Evolutionary conservation across 2,113 vertebrate species (phyloP).

Genomic region (Aleadryas rufinucha): DNA sequence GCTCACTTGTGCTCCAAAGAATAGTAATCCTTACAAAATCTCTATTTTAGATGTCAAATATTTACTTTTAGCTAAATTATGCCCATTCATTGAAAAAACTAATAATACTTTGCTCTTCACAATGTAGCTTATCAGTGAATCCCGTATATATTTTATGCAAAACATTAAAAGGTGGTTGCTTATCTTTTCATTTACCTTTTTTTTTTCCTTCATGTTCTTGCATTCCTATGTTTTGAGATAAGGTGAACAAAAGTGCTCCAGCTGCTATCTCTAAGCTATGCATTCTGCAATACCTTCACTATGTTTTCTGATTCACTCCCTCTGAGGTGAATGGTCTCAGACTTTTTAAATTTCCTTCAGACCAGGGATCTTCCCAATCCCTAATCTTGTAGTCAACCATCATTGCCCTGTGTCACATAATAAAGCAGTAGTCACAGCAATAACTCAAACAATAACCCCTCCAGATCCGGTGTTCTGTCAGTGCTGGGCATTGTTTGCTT

Average conservation of each 20-base stretch:
- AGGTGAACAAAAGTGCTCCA: conserved; percentile 18
- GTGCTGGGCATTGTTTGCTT: neutral
- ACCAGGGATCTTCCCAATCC: neutral
- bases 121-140: neutral
- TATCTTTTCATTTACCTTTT: conserved; percentile 1
- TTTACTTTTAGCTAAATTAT: conserved; percentile 23
- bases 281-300: neutral
- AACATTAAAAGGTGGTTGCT: neutral
- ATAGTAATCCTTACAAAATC: neutral
- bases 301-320: neutral
- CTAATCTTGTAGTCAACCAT: neutral
- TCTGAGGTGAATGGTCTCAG: neutral
- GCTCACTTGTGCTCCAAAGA: neutral
- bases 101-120: neutral
- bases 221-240: neutral
- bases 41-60: neutral
- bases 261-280: neutral
- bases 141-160: neutral
- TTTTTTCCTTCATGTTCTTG: neutral
- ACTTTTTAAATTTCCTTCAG: neutral
- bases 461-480: neutral
- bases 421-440: neutral
- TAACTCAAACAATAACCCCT: neutral
- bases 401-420: neutral
- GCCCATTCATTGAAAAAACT: neutral